Conservation (phyloP, 2,888 invertebrate genomes). For the Fissipunctia ypsillon region DNA sequence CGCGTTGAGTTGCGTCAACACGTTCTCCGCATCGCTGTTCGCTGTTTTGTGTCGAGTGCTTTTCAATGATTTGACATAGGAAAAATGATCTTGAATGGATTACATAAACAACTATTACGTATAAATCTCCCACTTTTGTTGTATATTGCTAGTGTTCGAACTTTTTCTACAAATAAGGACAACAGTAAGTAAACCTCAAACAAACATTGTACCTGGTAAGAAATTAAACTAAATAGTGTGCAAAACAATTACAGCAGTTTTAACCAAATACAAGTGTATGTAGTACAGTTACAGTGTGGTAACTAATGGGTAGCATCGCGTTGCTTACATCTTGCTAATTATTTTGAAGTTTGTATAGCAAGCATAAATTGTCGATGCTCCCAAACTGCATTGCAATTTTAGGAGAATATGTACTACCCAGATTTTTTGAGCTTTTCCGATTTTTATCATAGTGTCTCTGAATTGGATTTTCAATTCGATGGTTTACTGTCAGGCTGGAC, state of each 20-base stretch:
- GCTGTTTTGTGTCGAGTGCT: conserved; percentile 72
- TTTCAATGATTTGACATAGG: conserved; percentile 63
- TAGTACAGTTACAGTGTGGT: not conserved
- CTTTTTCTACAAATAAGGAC: conserved; percentile 5
- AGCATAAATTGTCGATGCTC: not conserved
- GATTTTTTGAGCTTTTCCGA: not conserved
- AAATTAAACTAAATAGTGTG: not conserved
- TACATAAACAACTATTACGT: conserved; percentile 34
- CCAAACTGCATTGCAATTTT: not conserved
- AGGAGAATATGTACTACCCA: not conserved
- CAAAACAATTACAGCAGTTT: not conserved
- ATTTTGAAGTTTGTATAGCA: not conserved
- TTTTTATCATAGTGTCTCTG: not conserved
- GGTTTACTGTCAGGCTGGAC: not conserved
- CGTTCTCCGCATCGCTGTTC: conserved; percentile 76
- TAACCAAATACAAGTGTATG: not conserved
- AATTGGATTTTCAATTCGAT: not conserved
- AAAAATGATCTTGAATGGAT: conserved; percentile 44
- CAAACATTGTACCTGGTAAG: not conserved
- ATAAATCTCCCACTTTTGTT: conserved; percentile 8
- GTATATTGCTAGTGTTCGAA: conserved; percentile 8
- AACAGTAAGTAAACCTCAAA: conserved; percentile 10
- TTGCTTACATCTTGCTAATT: not conserved
- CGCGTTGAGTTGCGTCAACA: conserved; percentile 88
- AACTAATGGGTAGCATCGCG: not conserved